Base-by-base conservation (phyloP, 2,113 vertebrate genomes). In the Cinclus cinclus region DNA sequence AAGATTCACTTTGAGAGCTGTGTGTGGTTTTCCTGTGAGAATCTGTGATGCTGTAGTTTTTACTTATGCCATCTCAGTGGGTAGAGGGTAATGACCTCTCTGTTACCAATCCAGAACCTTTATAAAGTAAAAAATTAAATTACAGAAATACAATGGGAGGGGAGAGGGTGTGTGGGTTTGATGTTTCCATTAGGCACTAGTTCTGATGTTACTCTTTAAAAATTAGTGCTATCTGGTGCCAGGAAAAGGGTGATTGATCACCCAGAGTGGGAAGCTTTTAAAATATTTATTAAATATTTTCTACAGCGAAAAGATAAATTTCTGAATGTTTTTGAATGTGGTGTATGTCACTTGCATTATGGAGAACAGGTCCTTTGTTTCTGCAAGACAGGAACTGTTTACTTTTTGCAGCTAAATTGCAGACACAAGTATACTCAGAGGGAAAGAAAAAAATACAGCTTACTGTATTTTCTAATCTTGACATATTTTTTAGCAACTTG, bases 201-300 rank as follows among this genome's bases (percentile, higher is more conserved):
- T 52, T 83, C 82, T 74, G 56, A 80, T 75, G 49, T 60, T 91
- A 63, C 35, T 83, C 27, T 83, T 88, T 78, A 95, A 96, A 91
- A 79, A 90, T 80, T 85, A 86, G 42, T 92, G 28, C 55, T 86
- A 49, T 59, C 24, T 70, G 17, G 22, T 92, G 60, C 75, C 83
- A 91, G 67, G 88, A 88, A 96, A 78, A 49, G 31, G 28, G 17
- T 78, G 82, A 59, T 83, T 73, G 89, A 67, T 92, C 63, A 90
- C 31, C 33, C 35, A 73, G 7, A 7, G 19, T 69, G 53, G 59
- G 58, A 85, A 92, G 55, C 24, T 77, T 46, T 73, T 91, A 39
- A 94, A 91, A 59, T 59, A 85, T 15, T 91, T 49, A 76, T 47
- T 73, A 80, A 79, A 31, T 65, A 25, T 70, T 91, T 89, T 94